Base-by-base conservation (phyloP, 2,113 vertebrate genomes). In the Labrus mixtus region DNA sequence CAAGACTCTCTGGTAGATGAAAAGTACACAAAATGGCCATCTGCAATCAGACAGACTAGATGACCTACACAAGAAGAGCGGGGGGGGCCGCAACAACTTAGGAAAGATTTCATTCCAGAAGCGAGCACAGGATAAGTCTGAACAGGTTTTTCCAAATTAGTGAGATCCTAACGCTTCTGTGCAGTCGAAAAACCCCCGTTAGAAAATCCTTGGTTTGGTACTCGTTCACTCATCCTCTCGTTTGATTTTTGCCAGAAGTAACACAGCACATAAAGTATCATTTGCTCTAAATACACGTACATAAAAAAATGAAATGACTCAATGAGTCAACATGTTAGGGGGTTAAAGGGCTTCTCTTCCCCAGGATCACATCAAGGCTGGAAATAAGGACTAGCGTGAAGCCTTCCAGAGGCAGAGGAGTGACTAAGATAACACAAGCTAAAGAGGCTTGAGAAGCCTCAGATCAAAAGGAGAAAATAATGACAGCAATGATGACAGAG, bases 401-500 rank as follows among this genome's bases (percentile, higher is more conserved):
- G 90, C 87, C 89, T 91, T 93, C 86, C 92, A 92, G 87, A 91
- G 78, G 79, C 82, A 84, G 73, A 83, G 81, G 77, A 82, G 87
- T 77, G 70, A 80, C 83, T 79, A 10, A 89, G 91, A 91, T 94
- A 93, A 92, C 90, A 85, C 65, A 37, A 85, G 87, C 82, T 92
- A 92, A 89, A 89, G 84, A 87, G 85, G 87, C 89, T 91, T 90
- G 93, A 93, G 87, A 90, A 85, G 86, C 82, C 86, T 86, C 91
- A 90, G 87, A 92, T 95, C 93, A 95, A 94, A 95, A 90, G 90
- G 78, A 89, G 79, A 84, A 86, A 93, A 92, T 94, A 92, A 95
- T 94, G 93, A 94, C 93, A 94, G 91, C 77, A 92, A 94, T 94
- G 92, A 93, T 93, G 92, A 94, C 90, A 90, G 90, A 92, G 76